Evolutionary conservation across 2,797 vertebrate genomes (phyloP).

Genomic region (Atherinosoma microstoma): DNA sequence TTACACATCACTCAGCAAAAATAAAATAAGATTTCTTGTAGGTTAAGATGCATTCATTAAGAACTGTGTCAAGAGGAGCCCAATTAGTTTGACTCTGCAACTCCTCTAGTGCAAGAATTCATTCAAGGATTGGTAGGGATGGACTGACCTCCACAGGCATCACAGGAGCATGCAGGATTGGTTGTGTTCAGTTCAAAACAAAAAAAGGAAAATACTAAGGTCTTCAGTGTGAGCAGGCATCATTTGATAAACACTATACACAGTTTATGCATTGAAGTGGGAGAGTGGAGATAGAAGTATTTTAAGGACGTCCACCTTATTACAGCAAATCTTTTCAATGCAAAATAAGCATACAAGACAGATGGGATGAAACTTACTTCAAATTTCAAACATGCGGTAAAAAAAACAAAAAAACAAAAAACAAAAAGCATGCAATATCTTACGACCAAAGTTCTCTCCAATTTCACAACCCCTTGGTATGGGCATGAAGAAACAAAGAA

Average conservation of each 20-base stretch:
- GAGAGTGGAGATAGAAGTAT: constrained; percentile 25
- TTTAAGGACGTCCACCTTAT: constrained; percentile 20
- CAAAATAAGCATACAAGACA: constrained; percentile 22
- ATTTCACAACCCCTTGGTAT: constrained; percentile 64
- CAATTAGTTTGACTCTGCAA: constrained; percentile 28
- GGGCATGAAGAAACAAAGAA: constrained; percentile 62
- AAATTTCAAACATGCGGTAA: constrained; percentile 60
- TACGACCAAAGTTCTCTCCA: constrained; percentile 61
- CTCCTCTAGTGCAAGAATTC: constrained; percentile 13
- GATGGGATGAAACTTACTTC: constrained; percentile 15
- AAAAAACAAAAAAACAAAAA: not conserved
- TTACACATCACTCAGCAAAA: constrained; percentile 21
- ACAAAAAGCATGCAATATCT: constrained; percentile 75
- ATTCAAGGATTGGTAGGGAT: constrained; percentile 23
- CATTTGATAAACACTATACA: constrained; percentile 25
- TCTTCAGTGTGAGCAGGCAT: constrained; percentile 20
- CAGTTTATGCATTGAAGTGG: constrained; percentile 18
- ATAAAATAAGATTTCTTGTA: constrained; percentile 25
- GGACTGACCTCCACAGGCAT: constrained; percentile 29
- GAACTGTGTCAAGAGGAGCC: constrained; percentile 28
- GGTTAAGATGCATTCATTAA: constrained; percentile 18
- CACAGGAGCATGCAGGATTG: constrained; percentile 61
- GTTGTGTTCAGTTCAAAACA: constrained; percentile 38
- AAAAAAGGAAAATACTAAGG: constrained; percentile 26
- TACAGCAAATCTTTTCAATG: constrained; percentile 18